Evolutionary conservation across 2,888 invertebrate species (phyloP).

Genomic region (Eurois occulta): DNA sequence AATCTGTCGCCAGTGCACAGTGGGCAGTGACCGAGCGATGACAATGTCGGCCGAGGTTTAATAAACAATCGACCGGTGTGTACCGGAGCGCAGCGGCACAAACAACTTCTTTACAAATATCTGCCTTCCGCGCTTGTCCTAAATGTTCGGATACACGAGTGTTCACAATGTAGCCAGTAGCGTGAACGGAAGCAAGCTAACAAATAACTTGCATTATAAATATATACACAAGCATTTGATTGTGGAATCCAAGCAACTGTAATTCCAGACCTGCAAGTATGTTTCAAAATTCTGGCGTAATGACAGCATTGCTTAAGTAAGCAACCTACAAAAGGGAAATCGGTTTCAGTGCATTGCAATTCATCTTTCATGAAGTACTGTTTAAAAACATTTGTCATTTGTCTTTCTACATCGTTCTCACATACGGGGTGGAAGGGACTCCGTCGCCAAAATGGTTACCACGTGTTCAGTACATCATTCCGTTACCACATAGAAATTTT

Average conservation of each 20-base stretch:
- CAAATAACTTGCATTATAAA: neutral
- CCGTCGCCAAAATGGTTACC: too few species aligned
- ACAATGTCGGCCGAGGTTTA: conserved; percentile 12
- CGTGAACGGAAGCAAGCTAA: neutral
- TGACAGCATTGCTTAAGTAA: neutral
- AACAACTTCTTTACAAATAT: conserved; percentile 26
- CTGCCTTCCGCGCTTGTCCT: neutral
- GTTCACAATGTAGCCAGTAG: neutral
- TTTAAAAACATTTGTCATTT: too few species aligned
- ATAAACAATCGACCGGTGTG: conserved; percentile 45
- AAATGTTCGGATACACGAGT: neutral
- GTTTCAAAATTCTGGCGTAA: neutral
- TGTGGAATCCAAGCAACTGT: neutral
- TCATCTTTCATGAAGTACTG: neutral
- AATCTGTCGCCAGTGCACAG: conserved; percentile 29
- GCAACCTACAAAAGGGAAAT: neutral
- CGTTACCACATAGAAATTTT: too few species aligned
- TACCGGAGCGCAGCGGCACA: conserved; percentile 10
- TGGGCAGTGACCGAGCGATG: conserved; percentile 5
- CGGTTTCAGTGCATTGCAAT: neutral
- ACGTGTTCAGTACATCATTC: too few species aligned
- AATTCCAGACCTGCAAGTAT: neutral
- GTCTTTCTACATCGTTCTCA: too few species aligned
- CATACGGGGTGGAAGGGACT: too few species aligned
- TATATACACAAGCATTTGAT: neutral